Percentiles rank a stretch among this genome's conserved stretches.
phyloP scores from a whole-genome alignment of 2,113 vertebrate genomes.

The Gadus macrocephalus region DNA sequence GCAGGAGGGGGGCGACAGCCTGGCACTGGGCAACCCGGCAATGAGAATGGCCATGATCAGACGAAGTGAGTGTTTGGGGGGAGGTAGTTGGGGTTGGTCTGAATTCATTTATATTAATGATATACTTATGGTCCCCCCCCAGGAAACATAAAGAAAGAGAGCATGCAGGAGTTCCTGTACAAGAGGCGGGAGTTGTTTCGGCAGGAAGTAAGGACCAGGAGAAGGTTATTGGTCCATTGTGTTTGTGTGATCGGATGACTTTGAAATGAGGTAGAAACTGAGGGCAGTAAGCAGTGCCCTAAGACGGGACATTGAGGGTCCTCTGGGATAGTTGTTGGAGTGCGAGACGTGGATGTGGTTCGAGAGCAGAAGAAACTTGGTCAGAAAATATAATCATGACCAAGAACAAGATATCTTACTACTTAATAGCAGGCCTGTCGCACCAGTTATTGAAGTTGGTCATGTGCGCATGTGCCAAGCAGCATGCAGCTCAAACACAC shows the following conservation, averaged over 20 bases:
- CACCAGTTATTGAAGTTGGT: no score
- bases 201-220: slow-evolving; percentile 76
- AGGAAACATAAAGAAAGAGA: slow-evolving; percentile 76
- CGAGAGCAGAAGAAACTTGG: no score
- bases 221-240: no score
- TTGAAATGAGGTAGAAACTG: neutral
- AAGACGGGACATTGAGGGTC: neutral
- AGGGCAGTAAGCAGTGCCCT: neutral
- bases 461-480: no score
- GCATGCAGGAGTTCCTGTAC: slow-evolving; percentile 67
- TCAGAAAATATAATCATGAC: no score
- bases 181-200: slow-evolving; percentile 81
- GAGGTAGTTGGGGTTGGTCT: neutral
- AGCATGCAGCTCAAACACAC: no score
- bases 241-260: neutral
- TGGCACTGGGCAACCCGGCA: slow-evolving; percentile 30
- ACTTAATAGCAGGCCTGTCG: no score
- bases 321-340: neutral
- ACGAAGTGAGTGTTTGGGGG: slow-evolving; percentile 56
- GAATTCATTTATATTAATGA: neutral
- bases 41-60: slow-evolving; percentile 69
- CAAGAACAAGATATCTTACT: no score
- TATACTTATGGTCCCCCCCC: slow-evolving; percentile 7
- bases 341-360: neutral
- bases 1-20: slow-evolving; percentile 19